Percentiles rank a stretch among this genome's conserved stretches.
Evolutionary conservation across 2,797 vertebrate genomes (phyloP).

Genomic region (Melopsittacus undulatus): DNA sequence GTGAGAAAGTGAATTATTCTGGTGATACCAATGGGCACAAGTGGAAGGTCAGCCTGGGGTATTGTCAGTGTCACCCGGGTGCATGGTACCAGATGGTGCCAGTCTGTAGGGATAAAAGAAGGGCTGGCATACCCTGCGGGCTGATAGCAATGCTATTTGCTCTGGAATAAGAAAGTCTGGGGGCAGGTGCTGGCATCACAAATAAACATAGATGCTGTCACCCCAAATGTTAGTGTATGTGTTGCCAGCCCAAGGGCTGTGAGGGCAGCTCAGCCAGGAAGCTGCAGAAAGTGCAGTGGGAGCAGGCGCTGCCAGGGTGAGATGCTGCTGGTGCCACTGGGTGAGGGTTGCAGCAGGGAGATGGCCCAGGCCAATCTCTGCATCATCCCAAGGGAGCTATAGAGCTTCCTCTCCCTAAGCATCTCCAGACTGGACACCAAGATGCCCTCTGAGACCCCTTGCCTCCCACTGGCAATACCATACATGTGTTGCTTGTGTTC

Average conservation of each 20-base stretch:
- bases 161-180: neutral
- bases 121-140: neutral
- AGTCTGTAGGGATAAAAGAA: neutral
- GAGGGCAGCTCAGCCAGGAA: neutral
- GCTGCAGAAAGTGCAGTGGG: neutral
- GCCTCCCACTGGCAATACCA: neutral
- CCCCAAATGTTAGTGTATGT: fast-evolving
- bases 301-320: neutral
- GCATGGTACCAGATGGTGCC: slow-evolving; percentile 15
- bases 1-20: neutral
- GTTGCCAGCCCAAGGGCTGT: neutral
- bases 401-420: neutral
- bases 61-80: neutral
- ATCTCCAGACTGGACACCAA: neutral
- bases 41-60: neutral
- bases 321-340: neutral
- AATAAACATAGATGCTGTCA: neutral
- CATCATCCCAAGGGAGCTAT: neutral
- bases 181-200: neutral
- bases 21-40: neutral
- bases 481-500: neutral
- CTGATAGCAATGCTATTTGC: neutral
- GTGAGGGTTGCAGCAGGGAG: neutral
- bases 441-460: neutral
- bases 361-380: neutral